phyloP scores from a whole-genome alignment of 2,113 vertebrate genomes.

The Engystomops pustulosus region DNA sequence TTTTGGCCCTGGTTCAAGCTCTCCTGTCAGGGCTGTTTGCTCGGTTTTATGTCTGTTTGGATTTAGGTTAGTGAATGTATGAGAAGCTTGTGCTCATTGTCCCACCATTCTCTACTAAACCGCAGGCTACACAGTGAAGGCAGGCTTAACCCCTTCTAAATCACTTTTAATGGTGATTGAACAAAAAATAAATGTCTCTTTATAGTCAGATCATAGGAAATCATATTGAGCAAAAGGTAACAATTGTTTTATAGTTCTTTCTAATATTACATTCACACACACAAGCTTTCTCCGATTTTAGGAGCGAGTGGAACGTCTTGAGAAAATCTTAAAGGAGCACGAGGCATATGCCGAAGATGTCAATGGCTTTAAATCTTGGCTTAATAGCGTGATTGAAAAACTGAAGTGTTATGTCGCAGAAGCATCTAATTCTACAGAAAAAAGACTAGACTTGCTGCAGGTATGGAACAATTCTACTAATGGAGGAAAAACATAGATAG shows the following conservation, averaged over 20 bases:
- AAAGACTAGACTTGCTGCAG: conserved; percentile 78
- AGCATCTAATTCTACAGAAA: conserved; percentile 57
- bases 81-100: conserved; percentile 1
- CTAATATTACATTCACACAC: background rate
- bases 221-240: background rate
- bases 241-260: background rate
- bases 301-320: conserved; percentile 82
- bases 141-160: background rate
- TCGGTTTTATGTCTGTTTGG: conserved; percentile 5
- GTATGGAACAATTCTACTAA: conserved; percentile 67
- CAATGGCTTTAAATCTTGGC: conserved; percentile 83
- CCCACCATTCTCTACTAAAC: background rate
- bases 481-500: background rate
- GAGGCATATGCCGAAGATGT: conserved; percentile 71
- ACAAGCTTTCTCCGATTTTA: conserved; percentile 64
- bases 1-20: background rate
- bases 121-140: background rate
- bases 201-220: background rate
- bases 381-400: conserved; percentile 78
- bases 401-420: conserved; percentile 73
- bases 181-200: background rate
- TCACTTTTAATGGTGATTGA: background rate
- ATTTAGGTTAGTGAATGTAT: conserved; percentile 14
- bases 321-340: conserved; percentile 82
- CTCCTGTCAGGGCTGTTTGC: conserved; percentile 21